Conservation (phyloP, 2,888 invertebrate genomes). For the Napeogenes sylphis region DNA sequence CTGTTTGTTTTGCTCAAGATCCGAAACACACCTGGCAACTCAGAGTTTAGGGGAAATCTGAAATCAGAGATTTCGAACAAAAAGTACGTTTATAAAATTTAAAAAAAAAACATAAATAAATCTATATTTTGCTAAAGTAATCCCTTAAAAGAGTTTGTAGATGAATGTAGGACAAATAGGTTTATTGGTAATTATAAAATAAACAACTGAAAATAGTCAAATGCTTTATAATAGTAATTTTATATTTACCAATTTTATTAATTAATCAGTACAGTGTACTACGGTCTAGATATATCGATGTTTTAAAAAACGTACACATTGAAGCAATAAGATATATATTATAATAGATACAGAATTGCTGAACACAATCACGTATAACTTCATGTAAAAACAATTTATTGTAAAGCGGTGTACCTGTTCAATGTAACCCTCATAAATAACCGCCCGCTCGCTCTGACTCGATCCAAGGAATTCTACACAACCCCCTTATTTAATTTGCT, state of each 20-base stretch:
- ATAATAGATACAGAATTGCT: too few species aligned
- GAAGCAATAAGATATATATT: too few species aligned
- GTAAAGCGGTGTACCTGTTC: slow-evolving; percentile 21
- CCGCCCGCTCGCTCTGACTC: slow-evolving; percentile 23
- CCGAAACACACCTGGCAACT: slow-evolving; percentile 24
- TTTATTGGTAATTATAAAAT: too few species aligned
- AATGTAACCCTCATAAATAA: slow-evolving; percentile 30
- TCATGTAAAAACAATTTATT: slow-evolving; percentile 23
- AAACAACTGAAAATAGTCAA: too few species aligned
- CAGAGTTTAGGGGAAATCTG: slow-evolving; percentile 4
- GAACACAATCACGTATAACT: slow-evolving; percentile 11
- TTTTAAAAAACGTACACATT: too few species aligned
- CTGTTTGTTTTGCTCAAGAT: slow-evolving; percentile 43
- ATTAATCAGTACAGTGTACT: too few species aligned
- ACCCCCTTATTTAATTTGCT: slow-evolving; percentile 52
- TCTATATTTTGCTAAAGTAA: too few species aligned
- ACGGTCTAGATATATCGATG: too few species aligned
- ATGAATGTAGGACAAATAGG: too few species aligned
- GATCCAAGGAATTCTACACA: slow-evolving; percentile 24
- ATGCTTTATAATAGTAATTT: too few species aligned
- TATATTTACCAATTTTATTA: too few species aligned
- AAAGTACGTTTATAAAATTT: neutral
- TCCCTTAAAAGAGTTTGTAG: too few species aligned
- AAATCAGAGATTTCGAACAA: neutral
- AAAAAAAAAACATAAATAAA: neutral